Evolutionary conservation across 1,140 invertebrate genomes (phyloP).

Genomic region (Drosophila nebulosa): DNA sequence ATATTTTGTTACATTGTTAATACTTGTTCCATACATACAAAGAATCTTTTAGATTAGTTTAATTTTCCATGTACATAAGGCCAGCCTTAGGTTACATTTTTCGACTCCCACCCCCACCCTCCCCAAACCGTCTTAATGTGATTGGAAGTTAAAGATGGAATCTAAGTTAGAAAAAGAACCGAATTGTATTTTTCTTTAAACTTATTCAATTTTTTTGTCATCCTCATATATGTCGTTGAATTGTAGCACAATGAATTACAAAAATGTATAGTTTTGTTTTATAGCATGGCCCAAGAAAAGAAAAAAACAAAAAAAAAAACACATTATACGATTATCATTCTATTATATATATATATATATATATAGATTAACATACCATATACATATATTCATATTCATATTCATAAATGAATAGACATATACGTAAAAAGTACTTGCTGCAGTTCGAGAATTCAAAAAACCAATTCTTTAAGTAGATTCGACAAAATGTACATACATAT

Average conservation of each 20-base stretch:
- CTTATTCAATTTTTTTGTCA: not conserved
- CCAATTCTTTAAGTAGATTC: not conserved
- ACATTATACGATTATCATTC: not conserved
- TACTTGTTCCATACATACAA: not conserved
- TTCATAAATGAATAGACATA: not conserved
- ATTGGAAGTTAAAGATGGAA: not conserved
- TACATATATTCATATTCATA: not conserved
- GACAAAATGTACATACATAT: not conserved
- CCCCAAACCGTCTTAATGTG: too few relatives aligned
- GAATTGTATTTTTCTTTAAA: not conserved
- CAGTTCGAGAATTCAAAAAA: not conserved
- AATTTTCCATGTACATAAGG: not conserved
- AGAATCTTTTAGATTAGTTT: not conserved
- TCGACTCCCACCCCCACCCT: too few relatives aligned
- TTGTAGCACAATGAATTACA: not conserved
- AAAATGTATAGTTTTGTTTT: not conserved
- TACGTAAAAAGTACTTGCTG: constrained; percentile 4
- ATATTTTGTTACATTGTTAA: constrained; percentile 1
- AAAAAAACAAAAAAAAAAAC: too few relatives aligned
- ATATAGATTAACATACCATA: not conserved
- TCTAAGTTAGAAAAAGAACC: not conserved
- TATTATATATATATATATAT: not conserved
- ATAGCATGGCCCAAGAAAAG: not conserved
- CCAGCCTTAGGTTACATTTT: not conserved
- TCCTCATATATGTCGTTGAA: not conserved